Base-by-base conservation (phyloP, 2,797 vertebrate genomes). In the Triplophysa yarkandensis region DNA sequence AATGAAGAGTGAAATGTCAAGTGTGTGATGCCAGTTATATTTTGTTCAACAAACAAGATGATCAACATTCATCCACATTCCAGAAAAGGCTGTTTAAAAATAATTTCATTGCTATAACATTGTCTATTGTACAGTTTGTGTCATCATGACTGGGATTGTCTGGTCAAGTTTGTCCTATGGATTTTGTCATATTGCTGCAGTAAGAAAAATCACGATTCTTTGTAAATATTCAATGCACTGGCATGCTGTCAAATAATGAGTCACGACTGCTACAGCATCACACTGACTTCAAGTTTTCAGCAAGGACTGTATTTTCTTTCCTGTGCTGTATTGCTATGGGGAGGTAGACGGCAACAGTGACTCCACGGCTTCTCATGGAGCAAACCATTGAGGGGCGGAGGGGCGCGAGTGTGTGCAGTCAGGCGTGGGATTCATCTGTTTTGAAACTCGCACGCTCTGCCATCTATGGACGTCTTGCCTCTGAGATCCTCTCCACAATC, bases 331-430 rank as follows among this genome's bases (percentile, higher is more conserved):
- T 88, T 85, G 74, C 19, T 64, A 83, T 84, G 81, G 36, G 85
- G 85, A 82, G 85, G 86, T 80, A 86, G 88, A 86, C 86, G 79
- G 89, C 88, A 89, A 85, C 87, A 87, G 86, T 88, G 88, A 89
- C 88, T 88, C 87, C 86, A 85, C 85, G 83, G 87, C 89, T 90
- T 90, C 87, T 84, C 87, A 80, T 83, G 85, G 90, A 80, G 81
- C 62, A 72, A 85, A 89, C 90, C 87, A 91, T 85, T 73, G 16
- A 57, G 3, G 27, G 34, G 46, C 4, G 4, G 32, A 61, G 74
- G 52, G 71, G 72, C 71, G 27, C 61, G 8, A 19, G 19, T 57
- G 43, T 67, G 9, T 76, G 32, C 64, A 74, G 63, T 48, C 66
- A 64, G 76, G 54, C 80, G 17, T 71, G 46, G 64, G 68, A 66